phyloP scores from a whole-genome alignment of 2,113 vertebrate species.

The Bos indicus region DNA sequence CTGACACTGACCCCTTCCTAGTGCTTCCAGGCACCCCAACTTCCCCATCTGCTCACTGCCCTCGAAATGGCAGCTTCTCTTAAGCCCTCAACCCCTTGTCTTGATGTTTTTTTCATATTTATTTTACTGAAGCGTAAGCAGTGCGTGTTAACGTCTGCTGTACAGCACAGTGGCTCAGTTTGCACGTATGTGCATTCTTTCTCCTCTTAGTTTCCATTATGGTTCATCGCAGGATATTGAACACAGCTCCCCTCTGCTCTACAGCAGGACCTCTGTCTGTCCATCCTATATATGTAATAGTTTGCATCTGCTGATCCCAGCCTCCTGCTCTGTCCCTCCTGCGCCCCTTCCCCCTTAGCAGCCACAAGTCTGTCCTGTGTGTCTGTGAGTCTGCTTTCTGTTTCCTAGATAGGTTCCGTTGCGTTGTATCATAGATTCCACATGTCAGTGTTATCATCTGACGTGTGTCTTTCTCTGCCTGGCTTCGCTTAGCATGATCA shows the following conservation, averaged over 20 bases:
- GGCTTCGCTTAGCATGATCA: fast-evolving
- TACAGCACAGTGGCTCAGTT: not conserved
- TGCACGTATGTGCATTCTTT: not conserved
- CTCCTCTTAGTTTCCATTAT: not conserved
- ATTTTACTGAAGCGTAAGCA: too few relatives aligned
- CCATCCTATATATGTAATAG: not conserved
- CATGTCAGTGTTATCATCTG: not conserved
- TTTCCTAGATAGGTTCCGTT: not conserved
- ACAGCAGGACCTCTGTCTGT: fast-evolving
- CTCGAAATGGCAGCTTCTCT: not conserved
- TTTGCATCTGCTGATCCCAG: not conserved
- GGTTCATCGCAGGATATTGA: not conserved
- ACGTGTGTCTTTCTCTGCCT: not conserved
- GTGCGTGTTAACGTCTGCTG: not conserved
- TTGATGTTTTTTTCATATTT: not conserved
- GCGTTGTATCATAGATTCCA: not conserved
- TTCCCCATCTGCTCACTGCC: not conserved
- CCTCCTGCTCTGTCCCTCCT: not conserved
- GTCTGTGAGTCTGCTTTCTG: not conserved
- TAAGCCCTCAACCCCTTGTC: not conserved
- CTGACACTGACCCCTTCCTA: fast-evolving
- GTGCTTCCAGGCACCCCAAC: not conserved
- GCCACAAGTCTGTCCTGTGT: not conserved
- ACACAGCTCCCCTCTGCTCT: not conserved
- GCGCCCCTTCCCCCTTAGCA: not conserved